phyloP scores from a whole-genome alignment of 2,797 vertebrate species.

The Knipowitschia caucasica region DNA sequence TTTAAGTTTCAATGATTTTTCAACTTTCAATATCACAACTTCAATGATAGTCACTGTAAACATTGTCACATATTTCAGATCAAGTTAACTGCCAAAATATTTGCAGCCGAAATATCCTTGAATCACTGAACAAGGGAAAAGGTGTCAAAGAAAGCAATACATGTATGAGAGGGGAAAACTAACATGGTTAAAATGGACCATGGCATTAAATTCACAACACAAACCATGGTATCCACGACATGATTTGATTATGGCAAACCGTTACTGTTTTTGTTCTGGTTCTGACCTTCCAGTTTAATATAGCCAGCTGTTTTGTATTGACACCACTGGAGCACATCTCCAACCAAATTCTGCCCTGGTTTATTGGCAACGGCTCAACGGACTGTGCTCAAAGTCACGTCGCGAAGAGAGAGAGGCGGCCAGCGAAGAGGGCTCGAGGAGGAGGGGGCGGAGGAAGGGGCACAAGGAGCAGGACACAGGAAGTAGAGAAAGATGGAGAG shows the following conservation, averaged over 20 bases:
- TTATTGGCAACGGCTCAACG: slow-evolving; percentile 72
- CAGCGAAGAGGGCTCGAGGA: slow-evolving; percentile 58
- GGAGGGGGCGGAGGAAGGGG: slow-evolving; percentile 63
- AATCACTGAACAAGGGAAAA: too few relatives aligned
- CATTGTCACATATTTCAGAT: too few relatives aligned
- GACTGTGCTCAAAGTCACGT: slow-evolving; percentile 81
- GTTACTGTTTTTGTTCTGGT: background rate
- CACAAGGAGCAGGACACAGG: slow-evolving; percentile 78
- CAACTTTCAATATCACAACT: too few relatives aligned
- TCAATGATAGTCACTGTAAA: too few relatives aligned
- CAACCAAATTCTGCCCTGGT: slow-evolving; percentile 63
- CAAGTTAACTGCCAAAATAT: too few relatives aligned
- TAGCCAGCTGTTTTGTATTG: slow-evolving; percentile 16
- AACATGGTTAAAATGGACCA: background rate
- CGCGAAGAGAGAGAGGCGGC: slow-evolving; percentile 69
- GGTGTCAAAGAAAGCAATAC: too few relatives aligned
- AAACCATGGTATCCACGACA: background rate
- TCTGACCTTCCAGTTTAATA: slow-evolving; percentile 7
- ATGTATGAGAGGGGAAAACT: too few relatives aligned
- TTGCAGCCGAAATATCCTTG: too few relatives aligned
- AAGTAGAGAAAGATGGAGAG: slow-evolving; percentile 80
- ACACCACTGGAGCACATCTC: slow-evolving; percentile 64
- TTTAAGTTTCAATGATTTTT: too few relatives aligned
- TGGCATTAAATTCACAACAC: background rate
- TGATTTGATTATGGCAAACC: background rate